Evolutionary conservation across 2,113 vertebrate genomes (phyloP).

Genomic region (Macroglossus sobrinus): DNA sequence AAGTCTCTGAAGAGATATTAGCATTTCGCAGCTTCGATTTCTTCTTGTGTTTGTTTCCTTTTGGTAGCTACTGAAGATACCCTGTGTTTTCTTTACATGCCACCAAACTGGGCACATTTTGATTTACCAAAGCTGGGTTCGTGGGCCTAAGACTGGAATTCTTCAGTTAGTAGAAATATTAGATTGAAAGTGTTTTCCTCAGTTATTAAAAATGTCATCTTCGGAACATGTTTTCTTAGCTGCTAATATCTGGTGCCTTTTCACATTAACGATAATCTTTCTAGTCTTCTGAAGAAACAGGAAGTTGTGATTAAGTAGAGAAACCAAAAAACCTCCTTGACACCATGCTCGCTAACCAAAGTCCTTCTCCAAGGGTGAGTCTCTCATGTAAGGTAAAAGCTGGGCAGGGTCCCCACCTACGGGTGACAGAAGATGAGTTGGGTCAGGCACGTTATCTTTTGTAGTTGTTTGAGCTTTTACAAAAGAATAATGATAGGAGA

Average conservation of each 20-base stretch:
- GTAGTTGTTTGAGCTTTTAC: neutral
- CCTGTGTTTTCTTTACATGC: conserved; percentile 1
- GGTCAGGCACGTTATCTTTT: neutral
- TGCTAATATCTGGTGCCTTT: neutral
- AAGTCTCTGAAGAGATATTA: conserved; percentile 38
- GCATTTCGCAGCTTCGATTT: conserved; percentile 23
- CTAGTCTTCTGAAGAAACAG: neutral
- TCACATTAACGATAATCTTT: conserved; percentile 13
- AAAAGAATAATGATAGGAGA: neutral
- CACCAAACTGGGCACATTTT: neutral
- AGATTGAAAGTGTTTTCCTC: neutral
- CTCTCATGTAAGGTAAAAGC: neutral
- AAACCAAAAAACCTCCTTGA: neutral
- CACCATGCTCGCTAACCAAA: neutral
- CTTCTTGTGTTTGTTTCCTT: conserved; percentile 30
- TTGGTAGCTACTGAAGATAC: conserved; percentile 7
- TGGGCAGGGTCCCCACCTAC: neutral
- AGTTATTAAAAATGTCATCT: neutral
- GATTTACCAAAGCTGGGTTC: neutral
- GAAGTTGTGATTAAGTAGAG: conserved; percentile 5
- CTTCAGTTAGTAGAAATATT: conserved; percentile 1
- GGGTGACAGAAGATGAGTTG: neutral
- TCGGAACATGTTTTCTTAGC: conserved; percentile 17
- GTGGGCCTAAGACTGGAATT: neutral
- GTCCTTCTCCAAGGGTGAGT: neutral